Evolutionary conservation across 2,888 invertebrate genomes (phyloP).

Genomic region (Caenorhabditis drosophilae): DNA sequence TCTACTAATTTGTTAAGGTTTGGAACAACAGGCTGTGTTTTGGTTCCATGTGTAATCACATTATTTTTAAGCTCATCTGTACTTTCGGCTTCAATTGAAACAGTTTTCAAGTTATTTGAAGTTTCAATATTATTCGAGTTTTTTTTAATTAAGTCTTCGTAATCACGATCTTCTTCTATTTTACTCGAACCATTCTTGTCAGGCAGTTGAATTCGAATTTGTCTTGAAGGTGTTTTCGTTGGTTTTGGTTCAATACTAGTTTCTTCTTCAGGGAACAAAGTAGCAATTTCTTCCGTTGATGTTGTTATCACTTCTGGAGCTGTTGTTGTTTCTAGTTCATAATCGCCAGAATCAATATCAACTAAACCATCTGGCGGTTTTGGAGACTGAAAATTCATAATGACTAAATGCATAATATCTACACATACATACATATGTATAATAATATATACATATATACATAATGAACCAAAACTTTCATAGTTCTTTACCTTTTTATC

Average conservation of each 20-base stretch:
- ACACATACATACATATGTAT: too few relatives aligned
- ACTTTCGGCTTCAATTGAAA: slow-evolving; percentile 27
- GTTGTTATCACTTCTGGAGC: slow-evolving; percentile 4
- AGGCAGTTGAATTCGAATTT: slow-evolving; percentile 46
- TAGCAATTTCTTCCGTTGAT: slow-evolving; percentile 10
- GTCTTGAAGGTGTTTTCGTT: slow-evolving; percentile 25
- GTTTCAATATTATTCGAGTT: slow-evolving; percentile 8
- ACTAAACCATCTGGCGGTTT: slow-evolving; percentile 35
- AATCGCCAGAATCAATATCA: slow-evolving; percentile 31
- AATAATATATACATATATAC: too few relatives aligned
- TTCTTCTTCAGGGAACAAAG: slow-evolving; percentile 15
- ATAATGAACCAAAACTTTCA: too few relatives aligned
- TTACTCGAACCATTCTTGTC: slow-evolving; percentile 15
- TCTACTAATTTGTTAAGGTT: slow-evolving; percentile 54
- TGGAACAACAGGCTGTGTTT: slow-evolving; percentile 42
- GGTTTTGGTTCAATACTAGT: slow-evolving; percentile 5
- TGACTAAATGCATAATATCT: too few relatives aligned
- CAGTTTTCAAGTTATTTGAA: too few relatives aligned
- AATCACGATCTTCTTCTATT: slow-evolving; percentile 31
- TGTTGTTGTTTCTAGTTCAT: slow-evolving; percentile 22
- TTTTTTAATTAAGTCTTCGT: slow-evolving; percentile 30
- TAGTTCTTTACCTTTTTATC: slow-evolving; percentile 16
- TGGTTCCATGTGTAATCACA: slow-evolving; percentile 27
- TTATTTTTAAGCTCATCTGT: slow-evolving; percentile 24
- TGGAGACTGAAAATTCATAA: slow-evolving; percentile 12